Evolutionary conservation across 2,113 vertebrate species (phyloP), one percentile per base, ranked within the genome.

Genomic region (Pavo muticus): DNA sequence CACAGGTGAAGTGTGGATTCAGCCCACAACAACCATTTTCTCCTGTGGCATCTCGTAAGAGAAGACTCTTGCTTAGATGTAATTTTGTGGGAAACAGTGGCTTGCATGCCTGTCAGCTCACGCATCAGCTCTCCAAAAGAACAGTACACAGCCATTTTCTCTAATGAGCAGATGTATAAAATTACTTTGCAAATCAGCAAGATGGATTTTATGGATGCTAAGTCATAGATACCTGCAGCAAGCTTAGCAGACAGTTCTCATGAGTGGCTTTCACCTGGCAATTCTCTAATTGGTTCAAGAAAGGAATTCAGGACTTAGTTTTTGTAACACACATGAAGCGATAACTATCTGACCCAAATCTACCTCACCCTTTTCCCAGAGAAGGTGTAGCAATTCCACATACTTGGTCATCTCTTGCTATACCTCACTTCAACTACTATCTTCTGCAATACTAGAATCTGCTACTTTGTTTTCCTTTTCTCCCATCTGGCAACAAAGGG

Each of bases 191-290:
- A 84, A 59, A 35, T 11, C 32, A 19, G 21, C 3, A 3, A 1
- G 2, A 78, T 1, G 30, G 8, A 23, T 40, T 54, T 44, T 14
- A 19, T 7, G 9, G 47, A 37, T 6, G 5, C 27, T 79, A 4
- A 74, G 13, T 37, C 40, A 27, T 0, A 1, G 60, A 39, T 9
- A 56, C 17, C 35, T 23, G 64, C 14, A 20, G 9, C 0, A 15
- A n/a, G 32, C 65, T 77, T 5, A 47, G 18, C 2, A 69, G 29
- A 30, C 29, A 27, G 21, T 16, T 60, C 25, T 32, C 40, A 25
- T 4, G 40, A 8, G 4, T 4, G 9, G 42, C 11, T 82, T 67
- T 42, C 37, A 27, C 17, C 39, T 29, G 39, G 2, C 47, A 61
- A 5, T 2, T 30, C 42, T 18, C 13, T 24, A 67, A 25, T 9